Percentiles rank a stretch among this genome's conserved stretches.
These are phyloP conservation scores for zebrafish (Danio rerio) DNA, from an alignment of 2,113 vertebrate species.

Conservation along the genomic window GRCz12tu NC_133197.1:13852001-13852500, in stretches of 20 bases:
- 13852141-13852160: neutral
- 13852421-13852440: neutral
- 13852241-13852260: conserved; percentile 1
- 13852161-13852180: neutral
- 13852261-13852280: neutral
- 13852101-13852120: conserved; percentile 8
- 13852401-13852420: neutral
- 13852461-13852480: neutral
- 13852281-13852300: conserved; percentile 5
- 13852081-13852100: conserved; percentile 78
- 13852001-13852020: conserved; percentile 77
- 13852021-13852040: conserved; percentile 78
- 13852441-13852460: neutral
- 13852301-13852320: conserved; percentile 9
- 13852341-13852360: conserved; percentile 17
- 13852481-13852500: neutral
- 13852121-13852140: neutral
- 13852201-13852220: neutral
- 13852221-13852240: neutral
- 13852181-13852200: conserved; percentile 7
- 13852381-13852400: conserved; percentile 17
- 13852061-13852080: conserved; percentile 82
- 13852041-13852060: conserved; percentile 74
- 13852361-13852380: conserved; percentile 5
- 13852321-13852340: neutral